phyloP scores from a whole-genome alignment of 2,888 invertebrate species.

The Leptura quadrifasciata region DNA sequence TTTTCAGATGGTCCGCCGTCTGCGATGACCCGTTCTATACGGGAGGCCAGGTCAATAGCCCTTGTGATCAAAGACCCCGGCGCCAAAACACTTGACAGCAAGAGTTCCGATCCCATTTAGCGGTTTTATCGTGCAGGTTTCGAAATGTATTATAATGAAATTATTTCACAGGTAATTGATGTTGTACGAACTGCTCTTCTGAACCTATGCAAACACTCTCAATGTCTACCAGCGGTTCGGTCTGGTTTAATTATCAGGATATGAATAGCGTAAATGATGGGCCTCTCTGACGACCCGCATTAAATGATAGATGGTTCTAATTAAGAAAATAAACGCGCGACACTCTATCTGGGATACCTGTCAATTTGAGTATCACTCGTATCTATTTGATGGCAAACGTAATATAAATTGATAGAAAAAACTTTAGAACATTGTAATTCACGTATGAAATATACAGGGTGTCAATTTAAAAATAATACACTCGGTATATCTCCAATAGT shows the following conservation, averaged over 20 bases:
- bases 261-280: conserved; percentile 21
- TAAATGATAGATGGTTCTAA: conserved; percentile 25
- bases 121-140: conserved; percentile 56
- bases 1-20: conserved; percentile 64
- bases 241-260: conserved; percentile 19
- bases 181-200: conserved; percentile 18
- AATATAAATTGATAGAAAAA: neutral
- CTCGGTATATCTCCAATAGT: too few relatives aligned
- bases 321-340: conserved; percentile 33
- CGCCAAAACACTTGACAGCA: conserved; percentile 69
- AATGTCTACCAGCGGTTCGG: conserved; percentile 33
- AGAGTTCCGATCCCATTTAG: conserved; percentile 61
- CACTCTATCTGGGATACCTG: conserved; percentile 9
- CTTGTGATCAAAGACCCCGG: conserved; percentile 68
- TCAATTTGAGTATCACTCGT: conserved; percentile 7
- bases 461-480: too few relatives aligned
- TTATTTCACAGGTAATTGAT: conserved; percentile 52
- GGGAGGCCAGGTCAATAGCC: conserved; percentile 65
- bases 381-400: neutral
- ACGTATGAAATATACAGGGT: neutral
- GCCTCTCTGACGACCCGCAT: conserved; percentile 1
- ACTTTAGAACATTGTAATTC: neutral
- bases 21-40: conserved; percentile 58
- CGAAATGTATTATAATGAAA: conserved; percentile 59
- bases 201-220: conserved; percentile 46